Conservation (phyloP, 2,113 vertebrate genomes). For the Megaptera novaeangliae region DNA sequence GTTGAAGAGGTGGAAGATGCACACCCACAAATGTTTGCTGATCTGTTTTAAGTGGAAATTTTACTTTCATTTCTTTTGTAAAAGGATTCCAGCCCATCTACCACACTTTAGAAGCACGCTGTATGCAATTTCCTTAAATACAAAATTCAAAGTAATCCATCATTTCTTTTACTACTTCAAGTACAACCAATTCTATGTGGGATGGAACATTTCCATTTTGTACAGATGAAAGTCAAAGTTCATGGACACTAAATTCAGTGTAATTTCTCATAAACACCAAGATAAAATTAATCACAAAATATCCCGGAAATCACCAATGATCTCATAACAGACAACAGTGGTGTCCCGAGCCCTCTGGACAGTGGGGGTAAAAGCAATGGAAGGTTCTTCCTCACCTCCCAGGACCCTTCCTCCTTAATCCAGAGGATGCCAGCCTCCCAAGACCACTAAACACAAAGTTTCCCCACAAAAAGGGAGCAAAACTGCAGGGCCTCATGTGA, state of each 20-base stretch:
- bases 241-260: neutral
- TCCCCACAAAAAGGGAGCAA: neutral
- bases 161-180: neutral
- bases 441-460: neutral
- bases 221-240: neutral
- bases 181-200: neutral
- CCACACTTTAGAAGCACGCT: neutral
- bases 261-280: neutral
- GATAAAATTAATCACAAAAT: constrained; percentile 11
- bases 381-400: neutral
- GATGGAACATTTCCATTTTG: neutral
- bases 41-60: constrained; percentile 33
- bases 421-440: neutral
- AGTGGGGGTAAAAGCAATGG: no score
- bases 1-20: neutral
- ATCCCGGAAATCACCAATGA: neutral
- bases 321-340: neutral
- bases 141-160: neutral
- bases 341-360: neutral
- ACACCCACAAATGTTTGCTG: neutral
- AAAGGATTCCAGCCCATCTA: constrained; percentile 17
- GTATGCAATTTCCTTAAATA: neutral
- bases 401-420: neutral
- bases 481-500: neutral
- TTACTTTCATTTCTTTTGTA: constrained; percentile 13